phyloP scores from a whole-genome alignment of 2,797 vertebrate genomes.

The Sebastes hubbsi region DNA sequence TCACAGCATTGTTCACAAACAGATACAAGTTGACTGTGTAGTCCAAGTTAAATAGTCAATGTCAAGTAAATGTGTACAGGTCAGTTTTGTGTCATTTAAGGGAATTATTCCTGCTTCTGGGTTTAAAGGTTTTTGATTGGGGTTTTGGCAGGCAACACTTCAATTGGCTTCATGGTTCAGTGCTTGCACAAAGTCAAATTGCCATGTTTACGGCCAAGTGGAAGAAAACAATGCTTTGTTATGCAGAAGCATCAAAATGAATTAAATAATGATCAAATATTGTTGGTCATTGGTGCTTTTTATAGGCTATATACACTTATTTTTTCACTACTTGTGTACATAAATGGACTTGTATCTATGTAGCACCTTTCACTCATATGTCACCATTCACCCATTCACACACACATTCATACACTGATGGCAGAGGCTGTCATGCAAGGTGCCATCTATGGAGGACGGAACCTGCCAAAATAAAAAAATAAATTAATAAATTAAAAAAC shows the following conservation, averaged over 20 bases:
- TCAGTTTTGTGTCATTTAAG: conserved; percentile 3
- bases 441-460: accelerated
- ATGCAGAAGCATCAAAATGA: background rate
- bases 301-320: too few species aligned
- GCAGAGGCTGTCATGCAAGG: too few species aligned
- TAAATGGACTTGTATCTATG: too few species aligned
- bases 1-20: background rate
- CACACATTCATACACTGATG: too few species aligned
- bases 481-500: too few species aligned
- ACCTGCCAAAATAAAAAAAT: too few species aligned
- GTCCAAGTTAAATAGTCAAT: background rate
- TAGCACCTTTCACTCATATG: too few species aligned
- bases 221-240: background rate
- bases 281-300: background rate
- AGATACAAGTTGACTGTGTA: background rate
- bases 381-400: too few species aligned
- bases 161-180: background rate
- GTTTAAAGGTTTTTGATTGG: background rate
- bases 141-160: conserved; percentile 3
- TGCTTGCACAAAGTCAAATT: background rate
- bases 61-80: background rate
- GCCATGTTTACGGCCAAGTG: background rate
- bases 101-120: conserved; percentile 2
- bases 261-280: conserved; percentile 1
- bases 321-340: too few species aligned